Percentiles rank a stretch among this genome's conserved stretches.
Conservation (phyloP, 2,113 vertebrate genomes). For the Pogona vitticeps region DNA sequence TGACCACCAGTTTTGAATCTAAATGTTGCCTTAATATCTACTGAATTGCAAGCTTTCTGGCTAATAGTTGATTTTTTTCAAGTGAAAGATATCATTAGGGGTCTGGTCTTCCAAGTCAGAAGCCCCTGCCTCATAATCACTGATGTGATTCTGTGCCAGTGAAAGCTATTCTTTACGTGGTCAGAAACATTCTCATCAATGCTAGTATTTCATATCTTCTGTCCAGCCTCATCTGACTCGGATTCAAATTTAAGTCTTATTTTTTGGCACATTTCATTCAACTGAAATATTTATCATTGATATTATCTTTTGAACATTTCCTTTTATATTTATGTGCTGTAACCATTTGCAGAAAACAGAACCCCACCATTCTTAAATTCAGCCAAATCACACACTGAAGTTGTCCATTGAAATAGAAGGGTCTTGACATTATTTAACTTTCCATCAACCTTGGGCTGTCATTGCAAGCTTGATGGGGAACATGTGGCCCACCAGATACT, state of each 20-base stretch:
- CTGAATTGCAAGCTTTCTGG: neutral
- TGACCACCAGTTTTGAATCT: conserved; percentile 28
- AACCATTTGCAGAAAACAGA: conserved; percentile 77
- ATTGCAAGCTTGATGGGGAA: no score
- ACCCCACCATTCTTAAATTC: neutral
- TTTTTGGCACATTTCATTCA: conserved; percentile 67
- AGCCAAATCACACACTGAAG: neutral
- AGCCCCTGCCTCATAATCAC: neutral
- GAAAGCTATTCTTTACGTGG: neutral
- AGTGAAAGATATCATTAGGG: neutral
- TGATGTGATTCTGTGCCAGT: neutral
- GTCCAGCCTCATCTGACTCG: neutral
- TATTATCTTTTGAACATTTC: conserved; percentile 72
- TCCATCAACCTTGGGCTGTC: neutral
- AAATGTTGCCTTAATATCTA: conserved; percentile 72
- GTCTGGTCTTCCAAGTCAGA: neutral
- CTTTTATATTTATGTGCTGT: conserved; percentile 70
- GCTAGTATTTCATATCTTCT: neutral
- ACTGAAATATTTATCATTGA: conserved; percentile 72
- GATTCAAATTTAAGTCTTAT: conserved; percentile 15
- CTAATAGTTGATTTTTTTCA: neutral
- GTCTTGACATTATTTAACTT: neutral
- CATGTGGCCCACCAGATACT: neutral
- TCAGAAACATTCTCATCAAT: neutral
- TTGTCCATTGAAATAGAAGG: neutral